These are phyloP conservation scores for Pseudonaja textilis DNA, from an alignment of 2,113 vertebrate genomes.

Conservation along the genomic window DNA sequence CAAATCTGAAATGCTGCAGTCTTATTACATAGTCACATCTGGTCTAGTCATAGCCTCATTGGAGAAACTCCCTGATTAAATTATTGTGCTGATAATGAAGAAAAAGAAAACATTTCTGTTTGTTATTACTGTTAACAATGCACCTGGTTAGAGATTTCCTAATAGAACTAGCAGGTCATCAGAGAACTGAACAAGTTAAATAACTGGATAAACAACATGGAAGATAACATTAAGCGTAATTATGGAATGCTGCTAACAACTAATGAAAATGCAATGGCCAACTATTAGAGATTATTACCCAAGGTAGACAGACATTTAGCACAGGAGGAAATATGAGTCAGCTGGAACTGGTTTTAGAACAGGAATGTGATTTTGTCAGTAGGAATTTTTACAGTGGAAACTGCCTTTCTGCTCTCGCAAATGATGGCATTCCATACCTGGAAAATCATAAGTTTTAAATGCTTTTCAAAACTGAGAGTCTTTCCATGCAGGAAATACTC, in stretches of 20 bases:
- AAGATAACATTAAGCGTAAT: constrained; percentile 23
- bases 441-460: neutral
- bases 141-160: constrained; percentile 25
- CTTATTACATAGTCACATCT: neutral
- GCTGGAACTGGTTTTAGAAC: constrained; percentile 6
- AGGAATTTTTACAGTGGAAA: neutral
- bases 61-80: constrained; percentile 28
- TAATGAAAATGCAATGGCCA: neutral
- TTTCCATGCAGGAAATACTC: neutral
- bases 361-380: neutral
- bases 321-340: constrained; percentile 32
- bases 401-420: neutral
- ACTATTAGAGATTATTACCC: constrained; percentile 11
- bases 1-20: neutral
- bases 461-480: neutral
- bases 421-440: neutral
- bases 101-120: constrained; percentile 45
- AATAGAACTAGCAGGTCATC: constrained; percentile 26
- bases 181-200: neutral
- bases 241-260: neutral
- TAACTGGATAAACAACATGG: constrained; percentile 10
- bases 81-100: constrained; percentile 4
- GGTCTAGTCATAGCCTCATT: neutral
- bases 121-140: constrained; percentile 22
- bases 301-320: neutral